Conservation (phyloP, 2,113 vertebrate species). For the Mirounga angustirostris region DNA sequence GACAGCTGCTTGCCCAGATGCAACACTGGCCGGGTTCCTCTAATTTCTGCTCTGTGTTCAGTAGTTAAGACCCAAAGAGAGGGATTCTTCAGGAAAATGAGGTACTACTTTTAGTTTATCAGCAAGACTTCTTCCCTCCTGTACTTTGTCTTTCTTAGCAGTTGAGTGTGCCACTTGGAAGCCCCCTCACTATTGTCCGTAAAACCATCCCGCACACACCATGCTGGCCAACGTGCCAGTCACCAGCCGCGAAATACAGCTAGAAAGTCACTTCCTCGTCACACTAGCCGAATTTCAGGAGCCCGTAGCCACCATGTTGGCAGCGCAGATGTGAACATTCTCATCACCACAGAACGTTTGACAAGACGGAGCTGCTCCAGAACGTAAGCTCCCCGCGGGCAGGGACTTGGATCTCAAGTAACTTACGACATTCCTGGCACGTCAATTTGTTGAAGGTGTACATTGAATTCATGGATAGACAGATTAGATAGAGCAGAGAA, state of each 20-base stretch:
- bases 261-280: not conserved
- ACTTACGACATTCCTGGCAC: not conserved
- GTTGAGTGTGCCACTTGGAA: not conserved
- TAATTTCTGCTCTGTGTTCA: not conserved
- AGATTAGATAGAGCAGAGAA: not conserved
- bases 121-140: not conserved
- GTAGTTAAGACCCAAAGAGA: not conserved
- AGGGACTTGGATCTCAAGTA: not conserved
- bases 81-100: conserved; percentile 17
- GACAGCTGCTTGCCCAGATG: not conserved
- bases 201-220: not conserved
- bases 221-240: not conserved
- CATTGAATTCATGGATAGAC: not conserved
- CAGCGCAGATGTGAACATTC: not conserved
- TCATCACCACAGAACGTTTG: not conserved
- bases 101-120: not conserved
- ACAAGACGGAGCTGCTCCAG: rapidly evolving
- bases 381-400: not conserved
- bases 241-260: not conserved
- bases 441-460: not conserved
- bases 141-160: not conserved
- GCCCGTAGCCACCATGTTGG: no score
- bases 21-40: not conserved
- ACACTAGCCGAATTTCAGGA: not conserved
- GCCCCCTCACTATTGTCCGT: not conserved